phyloP scores from a whole-genome alignment of 1,140 invertebrate genomes.

The Battus philenor region DNA sequence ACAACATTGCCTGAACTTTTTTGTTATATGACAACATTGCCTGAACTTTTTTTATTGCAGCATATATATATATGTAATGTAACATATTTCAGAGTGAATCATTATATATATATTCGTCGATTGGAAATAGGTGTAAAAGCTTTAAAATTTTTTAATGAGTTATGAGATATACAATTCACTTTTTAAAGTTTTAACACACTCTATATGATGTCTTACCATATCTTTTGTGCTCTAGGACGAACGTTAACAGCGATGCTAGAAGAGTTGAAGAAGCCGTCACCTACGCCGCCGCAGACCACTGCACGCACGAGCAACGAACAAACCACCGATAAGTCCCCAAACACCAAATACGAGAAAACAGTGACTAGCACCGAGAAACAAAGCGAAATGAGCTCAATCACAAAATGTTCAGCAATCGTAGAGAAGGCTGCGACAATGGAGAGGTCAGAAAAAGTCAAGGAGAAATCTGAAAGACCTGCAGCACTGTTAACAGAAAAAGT shows the following conservation, averaged over 20 bases:
- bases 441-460: slow-evolving; percentile 28
- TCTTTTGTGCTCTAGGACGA: too few species aligned
- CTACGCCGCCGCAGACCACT: slow-evolving; percentile 33
- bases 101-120: too few species aligned
- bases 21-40: too few species aligned
- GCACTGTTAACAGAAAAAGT: slow-evolving; percentile 23
- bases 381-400: slow-evolving; percentile 28
- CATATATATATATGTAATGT: too few species aligned
- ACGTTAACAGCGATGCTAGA: slow-evolving; percentile 56
- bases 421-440: slow-evolving; percentile 32
- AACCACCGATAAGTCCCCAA: slow-evolving; percentile 30
- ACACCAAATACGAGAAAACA: slow-evolving; percentile 28
- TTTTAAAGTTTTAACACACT: too few species aligned
- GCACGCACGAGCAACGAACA: slow-evolving; percentile 19
- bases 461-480: slow-evolving; percentile 23
- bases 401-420: slow-evolving; percentile 27
- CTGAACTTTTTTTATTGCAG: too few species aligned
- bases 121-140: too few species aligned
- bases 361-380: slow-evolving; percentile 23
- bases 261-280: slow-evolving; percentile 49
- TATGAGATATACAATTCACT: too few species aligned
- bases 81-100: too few species aligned
- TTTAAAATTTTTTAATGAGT: too few species aligned
- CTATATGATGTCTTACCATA: too few species aligned
- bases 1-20: too few species aligned